These are phyloP conservation scores for Chymomyza fuscimana DNA, from an alignment of 2,888 invertebrate genomes.

Conservation along the genomic window DNA sequence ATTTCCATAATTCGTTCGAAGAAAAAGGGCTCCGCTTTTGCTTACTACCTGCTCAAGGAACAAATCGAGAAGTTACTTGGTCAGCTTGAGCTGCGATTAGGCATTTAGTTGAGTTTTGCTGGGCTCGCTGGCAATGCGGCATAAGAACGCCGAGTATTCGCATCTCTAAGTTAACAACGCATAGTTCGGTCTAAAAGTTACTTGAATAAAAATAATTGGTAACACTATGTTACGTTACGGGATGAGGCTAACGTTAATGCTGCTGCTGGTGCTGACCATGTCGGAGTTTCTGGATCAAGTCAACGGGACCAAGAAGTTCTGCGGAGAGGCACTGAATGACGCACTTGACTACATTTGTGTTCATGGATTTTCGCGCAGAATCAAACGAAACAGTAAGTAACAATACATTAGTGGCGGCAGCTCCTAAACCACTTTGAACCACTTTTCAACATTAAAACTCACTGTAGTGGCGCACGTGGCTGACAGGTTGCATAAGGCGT, in stretches of 20 bases:
- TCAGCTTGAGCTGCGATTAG: neutral
- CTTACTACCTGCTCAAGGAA: neutral
- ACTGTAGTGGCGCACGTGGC: neutral
- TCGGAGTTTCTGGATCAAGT: conserved; percentile 47
- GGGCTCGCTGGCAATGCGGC: neutral
- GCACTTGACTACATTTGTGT: conserved; percentile 62
- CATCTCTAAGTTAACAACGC: neutral
- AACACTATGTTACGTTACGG: conserved; percentile 26
- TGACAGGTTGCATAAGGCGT: neutral
- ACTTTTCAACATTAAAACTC: neutral
- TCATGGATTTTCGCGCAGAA: conserved; percentile 53
- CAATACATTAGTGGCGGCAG: too few relatives aligned
- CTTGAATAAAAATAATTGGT: neutral
- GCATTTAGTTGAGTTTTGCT: neutral
- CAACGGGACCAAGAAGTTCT: conserved; percentile 52
- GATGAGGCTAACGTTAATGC: conserved; percentile 34
- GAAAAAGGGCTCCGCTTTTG: neutral
- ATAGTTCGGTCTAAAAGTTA: neutral
- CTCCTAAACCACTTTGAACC: neutral
- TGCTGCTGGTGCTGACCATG: conserved; percentile 53
- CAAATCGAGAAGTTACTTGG: conserved; percentile 44
- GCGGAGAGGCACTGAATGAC: conserved; percentile 60
- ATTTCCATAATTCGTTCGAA: neutral
- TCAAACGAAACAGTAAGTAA: conserved; percentile 62
- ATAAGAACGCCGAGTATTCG: neutral